phyloP scores from a whole-genome alignment of 2,113 vertebrate species.

The Orcinus orca region DNA sequence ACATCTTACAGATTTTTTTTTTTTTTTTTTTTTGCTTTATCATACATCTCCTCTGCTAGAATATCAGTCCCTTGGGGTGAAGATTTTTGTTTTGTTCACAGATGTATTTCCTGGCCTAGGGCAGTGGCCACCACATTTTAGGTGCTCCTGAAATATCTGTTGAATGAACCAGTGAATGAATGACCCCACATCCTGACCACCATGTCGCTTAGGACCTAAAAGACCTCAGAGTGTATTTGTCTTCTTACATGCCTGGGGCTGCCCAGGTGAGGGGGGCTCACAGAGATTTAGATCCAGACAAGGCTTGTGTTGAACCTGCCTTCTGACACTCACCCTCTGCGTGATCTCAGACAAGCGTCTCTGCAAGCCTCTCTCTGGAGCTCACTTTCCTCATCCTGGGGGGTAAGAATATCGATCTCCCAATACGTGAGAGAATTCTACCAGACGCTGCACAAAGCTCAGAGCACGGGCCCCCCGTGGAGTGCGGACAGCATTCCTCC shows the following conservation, averaged over 20 bases:
- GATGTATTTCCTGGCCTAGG: neutral
- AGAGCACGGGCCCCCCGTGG: rapidly evolving
- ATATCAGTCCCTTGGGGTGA: rapidly evolving
- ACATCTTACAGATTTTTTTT: neutral
- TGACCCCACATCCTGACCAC: neutral
- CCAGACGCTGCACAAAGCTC: neutral
- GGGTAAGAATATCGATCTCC: neutral
- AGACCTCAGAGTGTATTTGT: neutral
- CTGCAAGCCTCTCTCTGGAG: neutral
- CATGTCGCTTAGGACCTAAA: too few relatives aligned
- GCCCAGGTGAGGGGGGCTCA: rapidly evolving
- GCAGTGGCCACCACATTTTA: neutral
- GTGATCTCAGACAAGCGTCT: neutral
- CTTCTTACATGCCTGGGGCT: neutral
- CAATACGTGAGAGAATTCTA: neutral
- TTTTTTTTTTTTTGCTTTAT: too few relatives aligned
- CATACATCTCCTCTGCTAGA: rapidly evolving
- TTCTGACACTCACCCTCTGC: neutral
- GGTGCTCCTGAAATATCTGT: neutral
- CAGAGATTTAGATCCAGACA: neutral
- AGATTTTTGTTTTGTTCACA: neutral
- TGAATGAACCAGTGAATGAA: neutral
- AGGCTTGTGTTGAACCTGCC: neutral
- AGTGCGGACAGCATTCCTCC: neutral
- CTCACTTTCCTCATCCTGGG: neutral